phyloP scores from a whole-genome alignment of 2,888 invertebrate species.

The Sycophila texana region DNA sequence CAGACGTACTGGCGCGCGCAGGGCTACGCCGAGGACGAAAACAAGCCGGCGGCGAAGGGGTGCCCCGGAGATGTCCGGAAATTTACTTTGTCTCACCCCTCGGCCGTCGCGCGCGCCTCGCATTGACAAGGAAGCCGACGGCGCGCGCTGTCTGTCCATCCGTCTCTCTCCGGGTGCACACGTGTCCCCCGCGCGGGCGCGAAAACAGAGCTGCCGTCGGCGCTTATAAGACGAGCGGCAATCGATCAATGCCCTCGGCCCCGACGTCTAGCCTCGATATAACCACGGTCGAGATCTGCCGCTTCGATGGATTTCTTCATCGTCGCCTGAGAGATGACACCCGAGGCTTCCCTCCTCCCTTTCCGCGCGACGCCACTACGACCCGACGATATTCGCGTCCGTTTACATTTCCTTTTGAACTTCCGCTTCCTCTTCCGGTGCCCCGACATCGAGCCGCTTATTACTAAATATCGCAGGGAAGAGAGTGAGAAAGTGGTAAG shows the following conservation, averaged over 20 bases:
- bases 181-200: neutral
- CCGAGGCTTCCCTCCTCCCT: neutral
- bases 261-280: neutral
- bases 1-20: neutral
- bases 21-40: conserved; percentile 41
- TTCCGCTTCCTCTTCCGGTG: conserved; percentile 37
- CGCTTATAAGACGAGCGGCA: conserved; percentile 22
- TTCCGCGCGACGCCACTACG: neutral
- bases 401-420: conserved; percentile 45
- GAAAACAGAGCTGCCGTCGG: neutral
- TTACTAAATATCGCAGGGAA: conserved; percentile 34
- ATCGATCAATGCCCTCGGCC: conserved; percentile 32
- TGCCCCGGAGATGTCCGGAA: conserved; percentile 55
- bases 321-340: neutral
- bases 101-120: conserved; percentile 30
- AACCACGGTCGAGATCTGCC: conserved; percentile 2
- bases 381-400: conserved; percentile 12
- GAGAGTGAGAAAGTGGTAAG: too few relatives aligned
- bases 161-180: neutral
- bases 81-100: conserved; percentile 59
- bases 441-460: conserved; percentile 28
- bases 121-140: conserved; percentile 49
- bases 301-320: conserved; percentile 46
- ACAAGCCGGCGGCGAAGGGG: conserved; percentile 38
- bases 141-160: neutral